Evolutionary conservation across 1,140 invertebrate species (phyloP), one percentile per base, ranked within the genome.

Genomic region (Megalonaias nervosa): DNA sequence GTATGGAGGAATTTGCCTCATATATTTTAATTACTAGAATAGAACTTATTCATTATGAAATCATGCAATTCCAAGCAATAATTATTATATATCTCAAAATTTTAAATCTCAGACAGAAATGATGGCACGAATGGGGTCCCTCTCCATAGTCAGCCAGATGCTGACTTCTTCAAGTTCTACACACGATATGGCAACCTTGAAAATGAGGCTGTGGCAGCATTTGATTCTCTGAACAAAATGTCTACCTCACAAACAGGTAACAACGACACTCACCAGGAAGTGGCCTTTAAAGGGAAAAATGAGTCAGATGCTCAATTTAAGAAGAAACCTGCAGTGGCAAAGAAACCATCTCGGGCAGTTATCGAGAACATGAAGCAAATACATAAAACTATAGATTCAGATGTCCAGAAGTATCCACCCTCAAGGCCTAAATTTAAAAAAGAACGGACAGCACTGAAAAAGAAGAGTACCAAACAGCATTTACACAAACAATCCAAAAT

Each of bases 201-300:
- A 67, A 71, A 85, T 65, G 82, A 87, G 21, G 87, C 87, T 48
- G 81, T 87, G 55, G 81, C 86, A 58, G 85, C 85, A 17, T 88
- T 87, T 75, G 84, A 87, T 66, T 88, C 86, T 66, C 79, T 87
- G 0, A 74, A 87, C 55, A 81, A 86, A 14, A 81, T 87, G 77
- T 69, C 81, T 31, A 79, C 74, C 62, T 80, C 76, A 38, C 77
- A 82, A 79, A 79, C 77, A 76, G 67, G 67, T 65, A 31, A 67
- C 5, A 55, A 12, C 15, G 68, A 73, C 23, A 31, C 17, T 2
- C 68, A 64, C 67, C 75, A 77, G 60, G 75, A 77, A 23, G 62
- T 60, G 31, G 38, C 65, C 67, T 71, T 71, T n/a, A 68, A 55
- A 55, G 67, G 62, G 31, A 67, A 38, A 13, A 69, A 31, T 56